phyloP scores from a whole-genome alignment of 1,140 invertebrate species.

The Drosophila jambulina region DNA sequence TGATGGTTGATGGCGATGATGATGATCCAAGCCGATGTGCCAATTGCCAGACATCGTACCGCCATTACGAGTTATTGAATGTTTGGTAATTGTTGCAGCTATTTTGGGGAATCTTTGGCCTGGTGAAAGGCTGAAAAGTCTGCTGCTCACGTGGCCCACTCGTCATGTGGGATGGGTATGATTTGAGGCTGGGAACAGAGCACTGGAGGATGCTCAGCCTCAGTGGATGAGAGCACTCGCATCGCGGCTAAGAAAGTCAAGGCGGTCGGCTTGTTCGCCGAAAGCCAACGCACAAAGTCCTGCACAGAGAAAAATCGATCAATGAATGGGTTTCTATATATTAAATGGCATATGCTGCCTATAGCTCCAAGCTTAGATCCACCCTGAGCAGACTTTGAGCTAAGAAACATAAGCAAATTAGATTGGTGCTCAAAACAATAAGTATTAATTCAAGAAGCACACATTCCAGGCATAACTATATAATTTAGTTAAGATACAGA shows the following conservation, averaged over 20 bases:
- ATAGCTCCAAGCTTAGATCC: not conserved
- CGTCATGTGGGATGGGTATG: conserved; percentile 5
- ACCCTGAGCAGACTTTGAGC: too few relatives aligned
- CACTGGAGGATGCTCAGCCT: conserved; percentile 44
- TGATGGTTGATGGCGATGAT: conserved; percentile 63
- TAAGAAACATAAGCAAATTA: too few relatives aligned
- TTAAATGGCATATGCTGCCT: not conserved
- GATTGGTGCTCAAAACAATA: accelerated
- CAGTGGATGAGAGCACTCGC: conserved; percentile 33
- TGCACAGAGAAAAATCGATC: conserved; percentile 16
- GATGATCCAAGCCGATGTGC: conserved; percentile 62
- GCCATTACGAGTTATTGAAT: conserved; percentile 56
- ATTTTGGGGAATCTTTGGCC: conserved; percentile 36
- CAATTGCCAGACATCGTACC: conserved; percentile 57
- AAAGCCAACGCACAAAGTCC: conserved; percentile 31
- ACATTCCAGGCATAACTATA: too few relatives aligned
- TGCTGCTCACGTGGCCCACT: conserved; percentile 37
- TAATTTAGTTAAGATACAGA: not conserved
- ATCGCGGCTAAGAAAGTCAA: conserved; percentile 65
- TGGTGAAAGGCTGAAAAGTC: conserved; percentile 52
- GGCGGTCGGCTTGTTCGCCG: conserved; percentile 53
- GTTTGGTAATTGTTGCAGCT: conserved; percentile 69
- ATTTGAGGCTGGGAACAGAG: not conserved
- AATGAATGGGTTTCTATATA: not conserved
- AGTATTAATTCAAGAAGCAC: too few relatives aligned